Evolutionary conservation across 2,888 invertebrate genomes (phyloP).

Genomic region (Hirtodrosophila alboralis): DNA sequence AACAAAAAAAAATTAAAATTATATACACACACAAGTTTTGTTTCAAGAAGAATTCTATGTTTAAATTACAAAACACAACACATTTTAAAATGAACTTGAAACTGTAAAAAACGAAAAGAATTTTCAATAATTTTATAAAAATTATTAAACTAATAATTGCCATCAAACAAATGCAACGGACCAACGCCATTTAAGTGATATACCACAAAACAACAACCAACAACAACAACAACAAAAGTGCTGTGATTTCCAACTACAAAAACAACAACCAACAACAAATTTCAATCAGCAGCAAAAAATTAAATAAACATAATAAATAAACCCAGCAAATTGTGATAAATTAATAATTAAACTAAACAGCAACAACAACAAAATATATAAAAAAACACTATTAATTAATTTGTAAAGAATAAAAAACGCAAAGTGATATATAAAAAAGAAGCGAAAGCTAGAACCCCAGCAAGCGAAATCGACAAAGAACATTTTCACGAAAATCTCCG

Average conservation of each 20-base stretch:
- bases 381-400: constrained; percentile 58
- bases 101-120: constrained; percentile 31
- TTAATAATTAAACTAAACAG: constrained; percentile 31
- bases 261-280: constrained; percentile 50
- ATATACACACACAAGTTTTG: constrained; percentile 43
- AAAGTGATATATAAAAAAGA: constrained; percentile 65
- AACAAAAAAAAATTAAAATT: constrained; percentile 37
- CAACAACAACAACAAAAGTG: constrained; percentile 73
- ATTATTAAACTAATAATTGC: constrained; percentile 65
- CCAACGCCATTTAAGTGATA: constrained; percentile 81
- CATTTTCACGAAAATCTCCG: constrained; percentile 27
- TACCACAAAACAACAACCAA: constrained; percentile 54
- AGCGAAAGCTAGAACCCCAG: constrained; percentile 20
- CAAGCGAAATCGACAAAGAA: constrained; percentile 37
- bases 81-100: constrained; percentile 56
- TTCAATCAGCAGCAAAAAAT: constrained; percentile 64
- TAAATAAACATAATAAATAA: constrained; percentile 33
- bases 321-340: constrained; percentile 77
- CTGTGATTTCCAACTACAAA: constrained; percentile 80
- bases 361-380: too few species aligned
- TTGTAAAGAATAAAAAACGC: constrained; percentile 41
- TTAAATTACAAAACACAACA: constrained; percentile 23
- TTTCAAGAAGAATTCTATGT: constrained; percentile 76
- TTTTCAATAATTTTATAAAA: constrained; percentile 60
- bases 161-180: constrained; percentile 80